Base-by-base conservation (phyloP, 1,140 invertebrate genomes). In the Cepaea nemoralis region DNA sequence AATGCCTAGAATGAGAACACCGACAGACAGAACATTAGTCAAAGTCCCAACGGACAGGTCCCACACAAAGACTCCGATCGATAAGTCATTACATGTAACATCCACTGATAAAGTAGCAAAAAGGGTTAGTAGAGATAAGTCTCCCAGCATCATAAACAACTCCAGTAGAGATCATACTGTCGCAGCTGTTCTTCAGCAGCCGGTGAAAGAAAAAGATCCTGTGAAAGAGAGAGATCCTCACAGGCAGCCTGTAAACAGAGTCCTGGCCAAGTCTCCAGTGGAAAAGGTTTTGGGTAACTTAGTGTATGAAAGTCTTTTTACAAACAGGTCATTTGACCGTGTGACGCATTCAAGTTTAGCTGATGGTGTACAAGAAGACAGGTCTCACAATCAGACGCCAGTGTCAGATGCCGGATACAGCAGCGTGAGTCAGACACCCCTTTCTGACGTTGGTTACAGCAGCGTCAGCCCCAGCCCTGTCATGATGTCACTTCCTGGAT, bases 401-500 rank as follows among this genome's bases (percentile, higher is more conserved):
- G 75, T 81, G 22, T 78, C 63, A 39, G 66, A 31, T 67, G 73
- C 27, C 37, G 77, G 75, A 37, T 79, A 67, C 83, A 86, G 77
- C 50, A 67, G 33, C 82, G 82, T 70, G 19, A 83, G 79, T 27
- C 82, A 86, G 55, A 87, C 86, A 22, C 85, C 85, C 1, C 73
- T 83, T 22, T 87, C 86, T 45, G 86, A 87, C 78, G 77, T 84
- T 71, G 85, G 86, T 22, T 84, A 85, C 73, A 79, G 81, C 48
- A 87, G 86, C 73, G 78, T 86, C 31, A 83, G 81, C 24, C 74
- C 85, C 1, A 87, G 85, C 73, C 85, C 86, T 31, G 76, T 87
- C 10, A 77, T 76, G 50, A 81, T 79, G 33, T 75, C 81, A 6
- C 55, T 83, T 16, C 76, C 82, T 66, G 39, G 82, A n/a, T 69